Evolutionary conservation across 2,113 vertebrate species (phyloP), one percentile per base, ranked within the genome.

Genomic region (Bucco capensis): DNA sequence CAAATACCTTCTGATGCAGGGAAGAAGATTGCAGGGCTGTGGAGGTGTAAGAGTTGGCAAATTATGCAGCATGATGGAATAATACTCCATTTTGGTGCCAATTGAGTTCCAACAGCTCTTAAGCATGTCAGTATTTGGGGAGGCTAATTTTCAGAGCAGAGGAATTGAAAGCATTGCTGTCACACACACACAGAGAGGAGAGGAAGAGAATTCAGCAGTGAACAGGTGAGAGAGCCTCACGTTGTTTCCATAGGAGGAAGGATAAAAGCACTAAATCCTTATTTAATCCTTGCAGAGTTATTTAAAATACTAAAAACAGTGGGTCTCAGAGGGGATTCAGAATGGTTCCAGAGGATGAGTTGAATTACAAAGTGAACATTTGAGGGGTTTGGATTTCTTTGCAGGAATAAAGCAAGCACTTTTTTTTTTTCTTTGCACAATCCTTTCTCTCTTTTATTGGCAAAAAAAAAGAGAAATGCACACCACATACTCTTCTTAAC

Each of bases 241-340:
- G 3, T 64, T 91, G 46, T 76, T 93, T 67, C 82, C 66, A 64
- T 17, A 58, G 77, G 49, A 95, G 42, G 87, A 95, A 95, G 42
- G 87, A 95, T 92, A 88, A 94, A 86, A 92, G 64, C 47, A 91
- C 22, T 69, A 92, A 93, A 92, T 95, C 87, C 87, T 92, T 91
- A 91, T 86, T 90, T 95, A 96, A 96, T 95, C 92, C 93, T 91
- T 69, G 30, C 49, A 65, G 87, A 90, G 58, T 86, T 96, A 67
- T 91, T 96, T 95, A 87, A 95, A 95, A 92, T 90, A 95, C 95
- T 95, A 87, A 94, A 95, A 96, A 86, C 35, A 86, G 80, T 90
- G 83, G 33, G 25, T 57, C 77, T 90, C 74, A 70, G 82, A 91
- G 44, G 57, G 67, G 85, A 93, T 95, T 95, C 87, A 73, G 61